These are phyloP conservation scores for Cotesia chilonis DNA, from an alignment of 1,140 invertebrate species.

Conservation along the genomic window DNA sequence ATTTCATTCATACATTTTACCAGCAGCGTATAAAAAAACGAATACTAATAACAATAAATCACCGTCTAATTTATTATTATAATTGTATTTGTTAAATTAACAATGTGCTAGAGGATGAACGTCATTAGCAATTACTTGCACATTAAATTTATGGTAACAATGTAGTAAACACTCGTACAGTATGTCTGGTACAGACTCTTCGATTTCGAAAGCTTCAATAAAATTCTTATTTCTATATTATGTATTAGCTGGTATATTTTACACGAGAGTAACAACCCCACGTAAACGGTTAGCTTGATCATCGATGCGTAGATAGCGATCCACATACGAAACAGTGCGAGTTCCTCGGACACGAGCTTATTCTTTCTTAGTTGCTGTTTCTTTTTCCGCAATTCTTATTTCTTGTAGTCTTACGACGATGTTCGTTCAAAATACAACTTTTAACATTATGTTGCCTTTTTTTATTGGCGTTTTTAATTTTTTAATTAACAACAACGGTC, in stretches of 20 bases:
- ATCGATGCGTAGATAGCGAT: conserved; percentile 63
- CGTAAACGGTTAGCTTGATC: conserved; percentile 58
- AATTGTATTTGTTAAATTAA: no score
- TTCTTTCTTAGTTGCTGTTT: conserved; percentile 30
- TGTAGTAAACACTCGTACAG: background rate
- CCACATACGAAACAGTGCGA: conserved; percentile 67
- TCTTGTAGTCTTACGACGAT: conserved; percentile 31
- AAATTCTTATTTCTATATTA: background rate
- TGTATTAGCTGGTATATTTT: conserved; percentile 28
- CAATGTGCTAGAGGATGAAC: no score
- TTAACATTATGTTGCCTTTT: conserved; percentile 13
- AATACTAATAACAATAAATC: no score
- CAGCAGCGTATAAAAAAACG: no score
- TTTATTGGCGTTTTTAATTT: conserved; percentile 13
- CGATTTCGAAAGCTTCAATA: no score
- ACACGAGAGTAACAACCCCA: conserved; percentile 45
- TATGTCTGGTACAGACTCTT: background rate
- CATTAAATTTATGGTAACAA: no score
- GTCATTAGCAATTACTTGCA: no score
- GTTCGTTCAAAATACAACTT: conserved; percentile 25
- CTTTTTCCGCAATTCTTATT: conserved; percentile 29
- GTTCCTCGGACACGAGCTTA: conserved; percentile 54
- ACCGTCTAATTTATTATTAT: no score
- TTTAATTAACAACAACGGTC: background rate
- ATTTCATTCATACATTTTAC: no score